These are phyloP conservation scores for Rutpela maculata DNA, from an alignment of 2,888 invertebrate species.

Conservation along the genomic window DNA sequence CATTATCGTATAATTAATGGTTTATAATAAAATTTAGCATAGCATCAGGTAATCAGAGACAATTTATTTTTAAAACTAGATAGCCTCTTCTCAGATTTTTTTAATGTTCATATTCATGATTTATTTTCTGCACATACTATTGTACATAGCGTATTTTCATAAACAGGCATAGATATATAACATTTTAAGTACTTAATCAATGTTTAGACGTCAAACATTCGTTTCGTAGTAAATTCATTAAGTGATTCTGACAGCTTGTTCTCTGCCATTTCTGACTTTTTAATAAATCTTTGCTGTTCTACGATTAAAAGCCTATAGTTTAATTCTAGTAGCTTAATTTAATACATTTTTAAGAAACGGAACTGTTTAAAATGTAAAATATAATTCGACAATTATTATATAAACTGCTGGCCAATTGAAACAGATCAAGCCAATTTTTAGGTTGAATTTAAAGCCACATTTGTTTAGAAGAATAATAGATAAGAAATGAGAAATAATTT, in stretches of 20 bases:
- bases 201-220: not conserved
- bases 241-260: not conserved
- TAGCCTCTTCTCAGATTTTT: not conserved
- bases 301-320: too few species aligned
- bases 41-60: not conserved
- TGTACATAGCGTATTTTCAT: not conserved
- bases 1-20: not conserved
- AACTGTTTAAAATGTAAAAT: too few species aligned
- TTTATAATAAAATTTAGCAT: not conserved
- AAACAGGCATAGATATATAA: slow-evolving; percentile 5
- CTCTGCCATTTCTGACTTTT: not conserved
- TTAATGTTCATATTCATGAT: not conserved
- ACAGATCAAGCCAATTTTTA: too few species aligned
- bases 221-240: not conserved
- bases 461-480: too few species aligned
- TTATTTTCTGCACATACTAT: not conserved
- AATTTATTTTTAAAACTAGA: not conserved
- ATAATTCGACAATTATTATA: too few species aligned
- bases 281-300: too few species aligned
- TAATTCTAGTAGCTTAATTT: too few species aligned
- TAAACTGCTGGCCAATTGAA: too few species aligned
- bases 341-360: too few species aligned
- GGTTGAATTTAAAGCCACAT: too few species aligned
- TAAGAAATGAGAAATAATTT: too few species aligned
- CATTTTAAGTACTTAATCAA: not conserved